Percentiles rank a stretch among this genome's conserved stretches.
These are phyloP conservation scores for Philopedon plagiatum DNA, from an alignment of 2,888 invertebrate species.

Conservation along the genomic window DNA sequence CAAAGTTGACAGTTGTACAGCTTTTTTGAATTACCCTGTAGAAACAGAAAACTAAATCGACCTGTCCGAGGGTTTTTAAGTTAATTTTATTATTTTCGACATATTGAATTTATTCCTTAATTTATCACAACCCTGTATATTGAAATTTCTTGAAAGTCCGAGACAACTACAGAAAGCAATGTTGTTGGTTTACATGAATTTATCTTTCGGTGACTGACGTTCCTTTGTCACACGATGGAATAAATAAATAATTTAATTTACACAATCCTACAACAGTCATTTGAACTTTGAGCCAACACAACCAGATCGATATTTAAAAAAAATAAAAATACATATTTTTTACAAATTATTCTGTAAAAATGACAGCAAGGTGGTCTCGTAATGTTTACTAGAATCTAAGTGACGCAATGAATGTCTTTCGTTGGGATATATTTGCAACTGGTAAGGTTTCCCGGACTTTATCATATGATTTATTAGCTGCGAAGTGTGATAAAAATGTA, in stretches of 20 bases:
- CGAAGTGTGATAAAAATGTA: slow-evolving; percentile 97
- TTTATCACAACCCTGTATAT: no score
- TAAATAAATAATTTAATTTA: not conserved
- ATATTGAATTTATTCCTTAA: no score
- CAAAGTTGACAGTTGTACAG: no score
- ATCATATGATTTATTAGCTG: slow-evolving; percentile 91
- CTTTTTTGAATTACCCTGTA: no score
- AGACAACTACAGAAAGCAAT: no score
- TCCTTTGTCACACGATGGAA: no score
- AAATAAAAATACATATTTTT: slow-evolving; percentile 47
- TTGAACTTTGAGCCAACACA: slow-evolving; percentile 11
- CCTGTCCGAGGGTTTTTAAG: no score
- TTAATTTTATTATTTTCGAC: no score
- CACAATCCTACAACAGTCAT: not conserved
- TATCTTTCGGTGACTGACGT: no score
- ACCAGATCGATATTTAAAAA: slow-evolving; percentile 11
- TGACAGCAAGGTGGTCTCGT: slow-evolving; percentile 93
- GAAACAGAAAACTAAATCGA: no score
- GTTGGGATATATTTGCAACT: slow-evolving; percentile 94
- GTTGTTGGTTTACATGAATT: no score
- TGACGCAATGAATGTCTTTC: slow-evolving; percentile 96
- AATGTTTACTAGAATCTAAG: slow-evolving; percentile 95
- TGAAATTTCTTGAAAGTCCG: no score
- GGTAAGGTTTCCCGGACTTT: slow-evolving; percentile 96
- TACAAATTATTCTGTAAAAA: slow-evolving; percentile 89